A percentile compares a stretch with the other conserved stretches of the same genome.
Conservation (phyloP, 23 tunicate species). For the Trididemnum clinides region DNA sequence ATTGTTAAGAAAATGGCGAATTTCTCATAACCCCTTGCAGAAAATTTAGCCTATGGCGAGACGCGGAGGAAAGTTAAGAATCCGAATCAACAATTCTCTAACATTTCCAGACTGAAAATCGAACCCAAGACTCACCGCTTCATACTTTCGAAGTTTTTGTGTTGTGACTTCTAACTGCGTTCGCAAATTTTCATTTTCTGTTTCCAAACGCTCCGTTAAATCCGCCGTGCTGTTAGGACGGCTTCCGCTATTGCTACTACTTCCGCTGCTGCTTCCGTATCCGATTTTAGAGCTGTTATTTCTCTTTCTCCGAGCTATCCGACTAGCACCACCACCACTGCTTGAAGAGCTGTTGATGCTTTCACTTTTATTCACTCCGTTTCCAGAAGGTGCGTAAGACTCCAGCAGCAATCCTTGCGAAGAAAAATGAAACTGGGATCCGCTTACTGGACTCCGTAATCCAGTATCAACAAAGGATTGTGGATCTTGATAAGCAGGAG, state of each 20-base stretch:
- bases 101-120: too few species aligned
- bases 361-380: conserved; percentile 39
- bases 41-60: not conserved
- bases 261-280: conserved; percentile 44
- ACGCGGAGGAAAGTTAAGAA: not conserved
- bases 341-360: conserved; percentile 53
- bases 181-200: conserved; percentile 61
- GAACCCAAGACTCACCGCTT: conserved; percentile 32
- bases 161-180: conserved; percentile 31
- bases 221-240: conserved; percentile 83
- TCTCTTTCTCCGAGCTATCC: conserved; percentile 57
- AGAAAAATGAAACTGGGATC: not conserved
- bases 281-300: conserved; percentile 47
- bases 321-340: conserved; percentile 48
- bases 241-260: conserved; percentile 79
- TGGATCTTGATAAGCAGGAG: conserved; percentile 29
- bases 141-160: conserved; percentile 26
- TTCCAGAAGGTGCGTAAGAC: not conserved
- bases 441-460: conserved; percentile 28
- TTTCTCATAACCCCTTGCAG: not conserved
- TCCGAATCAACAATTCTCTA: not conserved
- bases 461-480: conserved; percentile 12
- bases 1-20: too few species aligned
- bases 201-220: conserved; percentile 39
- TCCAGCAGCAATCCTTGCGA: conserved; percentile 9